phyloP scores from a whole-genome alignment of 1,140 invertebrate genomes.

The Drosophila truncata region DNA sequence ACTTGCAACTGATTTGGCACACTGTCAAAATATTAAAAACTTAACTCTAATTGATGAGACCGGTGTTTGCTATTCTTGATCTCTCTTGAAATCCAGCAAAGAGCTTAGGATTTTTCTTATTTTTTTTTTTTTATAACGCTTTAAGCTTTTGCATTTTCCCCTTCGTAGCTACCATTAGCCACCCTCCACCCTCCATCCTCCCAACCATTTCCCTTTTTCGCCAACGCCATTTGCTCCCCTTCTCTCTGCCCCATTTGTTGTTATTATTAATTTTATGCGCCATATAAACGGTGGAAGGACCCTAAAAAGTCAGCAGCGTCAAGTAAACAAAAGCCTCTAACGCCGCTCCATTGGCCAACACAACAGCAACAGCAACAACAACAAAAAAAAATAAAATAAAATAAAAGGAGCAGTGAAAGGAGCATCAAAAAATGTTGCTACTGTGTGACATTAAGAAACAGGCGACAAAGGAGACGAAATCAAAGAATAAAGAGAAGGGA shows the following conservation, averaged over 20 bases:
- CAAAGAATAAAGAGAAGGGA: background rate
- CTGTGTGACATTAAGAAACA: constrained; percentile 34
- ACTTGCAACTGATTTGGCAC: constrained; percentile 49
- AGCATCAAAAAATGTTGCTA: constrained; percentile 1
- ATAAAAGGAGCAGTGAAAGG: background rate
- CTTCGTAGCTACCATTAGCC: background rate
- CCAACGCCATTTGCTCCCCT: background rate
- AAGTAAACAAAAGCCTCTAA: constrained; percentile 63
- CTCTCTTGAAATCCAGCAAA: background rate
- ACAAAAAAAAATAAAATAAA: constrained; percentile 8
- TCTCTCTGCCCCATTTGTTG: constrained; percentile 35
- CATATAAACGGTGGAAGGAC: constrained; percentile 66
- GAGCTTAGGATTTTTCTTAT: constrained; percentile 15
- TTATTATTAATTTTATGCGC: constrained; percentile 70
- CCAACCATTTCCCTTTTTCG: background rate
- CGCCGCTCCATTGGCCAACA: constrained; percentile 29
- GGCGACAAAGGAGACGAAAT: constrained; percentile 17
- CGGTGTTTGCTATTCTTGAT: background rate
- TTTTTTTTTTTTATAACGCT: constrained; percentile 8
- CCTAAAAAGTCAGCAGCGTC: constrained; percentile 67
- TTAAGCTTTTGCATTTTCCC: constrained; percentile 22
- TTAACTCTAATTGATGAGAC: constrained; percentile 21
- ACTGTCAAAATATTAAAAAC: constrained; percentile 46
- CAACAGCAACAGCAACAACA: constrained; percentile 23
- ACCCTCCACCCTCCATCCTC: background rate